Evolutionary conservation across 2,113 vertebrate species (phyloP).

Genomic region (Daphoenositta chrysoptera): DNA sequence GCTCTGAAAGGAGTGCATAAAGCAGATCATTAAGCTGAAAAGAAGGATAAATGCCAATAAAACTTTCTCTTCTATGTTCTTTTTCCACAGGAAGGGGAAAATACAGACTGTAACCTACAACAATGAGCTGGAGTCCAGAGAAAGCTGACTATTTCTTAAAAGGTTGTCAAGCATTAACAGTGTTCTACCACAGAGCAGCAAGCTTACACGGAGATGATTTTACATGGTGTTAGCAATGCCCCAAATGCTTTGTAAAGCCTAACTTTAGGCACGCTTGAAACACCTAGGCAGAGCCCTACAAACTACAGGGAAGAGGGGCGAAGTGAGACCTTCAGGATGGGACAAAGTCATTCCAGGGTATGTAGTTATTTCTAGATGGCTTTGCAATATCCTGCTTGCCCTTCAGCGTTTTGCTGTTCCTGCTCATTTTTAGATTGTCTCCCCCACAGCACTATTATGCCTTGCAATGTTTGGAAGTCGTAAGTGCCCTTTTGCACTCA

Average conservation of each 20-base stretch:
- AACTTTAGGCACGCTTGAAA: neutral
- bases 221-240: neutral
- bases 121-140: neutral
- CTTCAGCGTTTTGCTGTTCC: neutral
- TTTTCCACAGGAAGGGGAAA: neutral
- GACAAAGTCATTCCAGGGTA: neutral
- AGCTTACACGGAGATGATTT: neutral
- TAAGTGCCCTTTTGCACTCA: constrained; percentile 1
- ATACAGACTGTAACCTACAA: neutral
- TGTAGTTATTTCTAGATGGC: neutral
- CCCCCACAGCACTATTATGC: neutral
- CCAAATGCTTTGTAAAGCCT: neutral
- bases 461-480: neutral
- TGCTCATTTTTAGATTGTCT: neutral
- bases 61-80: neutral
- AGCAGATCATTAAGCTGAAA: neutral
- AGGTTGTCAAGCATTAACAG: neutral
- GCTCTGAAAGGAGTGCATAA: neutral
- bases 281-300: neutral
- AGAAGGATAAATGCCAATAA: neutral
- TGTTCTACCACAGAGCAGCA: neutral
- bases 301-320: neutral
- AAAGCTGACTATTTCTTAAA: neutral
- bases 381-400: neutral
- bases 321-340: neutral